phyloP scores from a whole-genome alignment of 2,888 invertebrate species.

The Sinopyrophorus schimmeli region DNA sequence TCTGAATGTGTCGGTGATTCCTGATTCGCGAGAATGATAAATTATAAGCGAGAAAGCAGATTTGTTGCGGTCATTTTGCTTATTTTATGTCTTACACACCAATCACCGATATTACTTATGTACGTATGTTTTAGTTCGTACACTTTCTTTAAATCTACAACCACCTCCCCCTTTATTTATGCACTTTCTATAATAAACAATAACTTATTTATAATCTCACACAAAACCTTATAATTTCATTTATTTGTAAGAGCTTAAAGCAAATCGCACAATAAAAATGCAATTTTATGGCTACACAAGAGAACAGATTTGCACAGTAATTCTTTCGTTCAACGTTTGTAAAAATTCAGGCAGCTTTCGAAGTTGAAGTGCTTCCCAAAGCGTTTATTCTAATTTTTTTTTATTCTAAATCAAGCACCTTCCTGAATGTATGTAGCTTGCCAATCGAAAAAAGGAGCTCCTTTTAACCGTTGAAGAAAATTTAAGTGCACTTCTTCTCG shows the following conservation, averaged over 20 bases:
- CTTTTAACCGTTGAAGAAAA: conserved; percentile 1
- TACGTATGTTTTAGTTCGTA: no score
- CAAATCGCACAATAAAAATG: no score
- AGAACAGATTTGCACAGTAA: no score
- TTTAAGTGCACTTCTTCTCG: conserved; percentile 16
- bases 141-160: no score
- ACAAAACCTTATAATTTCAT: no score
- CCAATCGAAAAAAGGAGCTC: conserved; percentile 18
- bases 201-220: no score
- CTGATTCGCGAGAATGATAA: conserved; percentile 35
- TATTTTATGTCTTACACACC: conserved; percentile 19
- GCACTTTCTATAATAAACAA: conserved; percentile 26
- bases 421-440: conserved; percentile 11
- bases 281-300: no score
- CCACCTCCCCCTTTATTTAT: conserved; percentile 1
- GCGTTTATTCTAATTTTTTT: conserved; percentile 8
- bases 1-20: conserved; percentile 37
- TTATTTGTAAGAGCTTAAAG: no score
- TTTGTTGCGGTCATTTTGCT: conserved; percentile 25
- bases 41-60: conserved; percentile 34
- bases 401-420: conserved; percentile 1
- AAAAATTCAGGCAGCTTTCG: no score
- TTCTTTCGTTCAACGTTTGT: no score
- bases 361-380: conserved; percentile 5
- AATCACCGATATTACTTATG: conserved; percentile 22